Conservation (phyloP, 2,888 invertebrate genomes). For the Andricus curvator region DNA sequence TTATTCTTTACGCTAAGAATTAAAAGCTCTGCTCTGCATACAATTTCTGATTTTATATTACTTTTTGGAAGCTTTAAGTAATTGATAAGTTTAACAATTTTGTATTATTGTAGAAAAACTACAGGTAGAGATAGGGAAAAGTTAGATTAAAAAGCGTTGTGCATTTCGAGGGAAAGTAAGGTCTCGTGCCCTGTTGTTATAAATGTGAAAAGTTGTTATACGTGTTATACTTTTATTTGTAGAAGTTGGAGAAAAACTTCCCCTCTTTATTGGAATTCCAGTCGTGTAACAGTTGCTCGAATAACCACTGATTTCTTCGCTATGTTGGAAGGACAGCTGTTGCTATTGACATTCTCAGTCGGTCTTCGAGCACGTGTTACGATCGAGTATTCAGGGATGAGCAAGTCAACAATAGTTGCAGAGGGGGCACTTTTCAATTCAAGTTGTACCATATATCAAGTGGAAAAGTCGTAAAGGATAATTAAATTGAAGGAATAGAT, state of each 20-base stretch:
- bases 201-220: neutral
- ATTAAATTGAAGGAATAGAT: constrained; percentile 20
- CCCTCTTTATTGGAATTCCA: constrained; percentile 2
- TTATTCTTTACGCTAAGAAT: too few relatives aligned
- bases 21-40: too few relatives aligned
- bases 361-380: constrained; percentile 7
- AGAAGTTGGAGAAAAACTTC: neutral
- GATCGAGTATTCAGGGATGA: constrained; percentile 17
- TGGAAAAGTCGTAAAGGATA: constrained; percentile 20
- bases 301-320: constrained; percentile 7
- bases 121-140: too few relatives aligned
- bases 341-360: constrained; percentile 15
- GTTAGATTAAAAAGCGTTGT: neutral
- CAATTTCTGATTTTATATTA: too few relatives aligned
- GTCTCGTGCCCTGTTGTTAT: neutral
- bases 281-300: neutral
- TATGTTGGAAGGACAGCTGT: neutral
- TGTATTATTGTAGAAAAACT: too few relatives aligned
- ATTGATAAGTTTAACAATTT: too few relatives aligned
- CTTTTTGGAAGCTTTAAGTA: too few relatives aligned
- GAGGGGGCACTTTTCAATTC: constrained; percentile 14
- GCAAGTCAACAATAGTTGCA: constrained; percentile 12
- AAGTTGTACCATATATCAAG: constrained; percentile 15
- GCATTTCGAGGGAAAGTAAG: neutral
- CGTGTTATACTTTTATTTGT: neutral